Conservation (phyloP, 2,113 vertebrate genomes). For the Rutilus rutilus region DNA sequence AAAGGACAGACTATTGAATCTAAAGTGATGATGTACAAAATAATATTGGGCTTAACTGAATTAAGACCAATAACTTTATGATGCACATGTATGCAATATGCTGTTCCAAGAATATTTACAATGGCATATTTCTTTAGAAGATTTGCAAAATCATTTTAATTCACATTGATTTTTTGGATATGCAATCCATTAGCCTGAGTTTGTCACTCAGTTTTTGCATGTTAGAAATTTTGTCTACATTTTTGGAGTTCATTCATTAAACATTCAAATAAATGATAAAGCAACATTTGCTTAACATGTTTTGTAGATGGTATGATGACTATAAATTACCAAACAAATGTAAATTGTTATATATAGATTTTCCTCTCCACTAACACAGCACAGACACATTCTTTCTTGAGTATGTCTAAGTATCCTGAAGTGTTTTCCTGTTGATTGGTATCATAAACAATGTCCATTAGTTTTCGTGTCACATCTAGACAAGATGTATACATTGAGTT, state of each 20-base stretch:
- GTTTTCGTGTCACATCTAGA: constrained; percentile 57
- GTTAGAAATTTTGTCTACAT: background rate
- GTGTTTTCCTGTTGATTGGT: constrained; percentile 50
- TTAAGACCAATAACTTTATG: background rate
- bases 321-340: constrained; percentile 12
- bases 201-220: background rate
- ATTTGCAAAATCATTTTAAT: background rate
- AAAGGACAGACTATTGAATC: constrained; percentile 8
- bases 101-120: background rate
- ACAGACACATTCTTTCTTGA: background rate
- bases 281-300: background rate
- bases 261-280: background rate
- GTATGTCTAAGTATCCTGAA: background rate
- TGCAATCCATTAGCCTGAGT: background rate
- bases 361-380: background rate
- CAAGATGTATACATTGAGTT: constrained; percentile 57
- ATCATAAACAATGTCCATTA: constrained; percentile 55
- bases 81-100: background rate
- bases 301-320: background rate
- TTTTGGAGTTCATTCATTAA: background rate
- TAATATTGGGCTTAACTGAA: background rate
- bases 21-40: background rate
- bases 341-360: constrained; percentile 28
- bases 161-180: background rate
- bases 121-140: background rate